Evolutionary conservation across 1,140 invertebrate genomes (phyloP).

Genomic region (Drosophila setifemur): DNA sequence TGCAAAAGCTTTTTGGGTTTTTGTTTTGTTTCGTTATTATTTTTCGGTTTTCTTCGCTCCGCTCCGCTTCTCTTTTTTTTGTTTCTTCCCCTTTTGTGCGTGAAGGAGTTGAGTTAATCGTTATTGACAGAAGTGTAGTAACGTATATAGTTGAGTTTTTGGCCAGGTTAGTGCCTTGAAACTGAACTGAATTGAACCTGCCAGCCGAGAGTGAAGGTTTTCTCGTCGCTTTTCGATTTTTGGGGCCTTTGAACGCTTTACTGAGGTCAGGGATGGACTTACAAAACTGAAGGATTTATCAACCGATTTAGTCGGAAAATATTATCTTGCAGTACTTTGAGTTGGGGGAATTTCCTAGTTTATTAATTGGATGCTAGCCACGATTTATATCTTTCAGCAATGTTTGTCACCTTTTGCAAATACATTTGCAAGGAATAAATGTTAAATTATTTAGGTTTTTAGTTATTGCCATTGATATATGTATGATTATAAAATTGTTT

Average conservation of each 20-base stretch:
- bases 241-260: conserved; percentile 34
- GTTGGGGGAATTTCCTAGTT: not conserved
- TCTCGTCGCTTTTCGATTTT: not conserved
- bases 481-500: no score
- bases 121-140: conserved; percentile 45
- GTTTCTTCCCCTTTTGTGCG: conserved; percentile 14
- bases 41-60: conserved; percentile 11
- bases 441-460: not conserved
- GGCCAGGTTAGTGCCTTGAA: conserved; percentile 61
- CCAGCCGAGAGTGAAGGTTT: conserved; percentile 28
- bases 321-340: not conserved
- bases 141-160: conserved; percentile 16
- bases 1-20: conserved; percentile 29
- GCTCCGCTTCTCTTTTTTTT: conserved; percentile 35
- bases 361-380: not conserved
- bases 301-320: no score
- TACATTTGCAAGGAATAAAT: no score
- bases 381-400: no score
- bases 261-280: conserved; percentile 42
- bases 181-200: conserved; percentile 58
- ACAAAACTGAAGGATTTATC: conserved; percentile 16
- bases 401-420: no score
- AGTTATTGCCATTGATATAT: not conserved
- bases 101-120: conserved; percentile 39
- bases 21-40: conserved; percentile 29